Base-by-base conservation (phyloP, 2,797 vertebrate genomes). In the Rhyacichthys aspro region DNA sequence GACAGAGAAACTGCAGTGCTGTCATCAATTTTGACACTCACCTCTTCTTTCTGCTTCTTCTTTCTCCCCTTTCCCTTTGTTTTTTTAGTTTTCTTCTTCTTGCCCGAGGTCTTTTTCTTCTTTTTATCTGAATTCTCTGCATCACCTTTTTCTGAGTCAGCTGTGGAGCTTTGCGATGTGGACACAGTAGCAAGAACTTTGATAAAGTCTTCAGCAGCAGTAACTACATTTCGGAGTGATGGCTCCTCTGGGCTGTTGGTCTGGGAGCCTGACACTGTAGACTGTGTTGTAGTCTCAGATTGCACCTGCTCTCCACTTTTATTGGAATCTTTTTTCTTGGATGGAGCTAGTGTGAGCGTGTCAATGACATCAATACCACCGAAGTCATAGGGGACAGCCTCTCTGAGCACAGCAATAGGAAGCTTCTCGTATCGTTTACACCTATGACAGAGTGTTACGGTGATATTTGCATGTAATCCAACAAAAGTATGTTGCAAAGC, bases 351-450 rank as follows among this genome's bases (percentile, higher is more conserved):
- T 0, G 90, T 83, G 59, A 93, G 73, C 65, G 88, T 69, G 32
- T 98, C 94, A 0, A 97, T 95, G 54, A 94, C 78, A 5, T 93
- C 91, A 42, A 93, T 87, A 28, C 93, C 93, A 0, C 94, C 94
- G 0, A 92, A 96, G 52, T 96, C 93, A 0, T 96, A 97, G 0
- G 94, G 90, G 62, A 93, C 81, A 0, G 95, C 94, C 28, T 96
- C 92, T 72, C 60, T 88, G 19, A 93, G 67, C 71, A 95, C 92
- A 0, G 97, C 95, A 1, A 95, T 17, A 0, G 93, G 93, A 46
- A 94, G 56, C n/a, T 87, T 94, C 68, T 94, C 93, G 28, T 95
- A 97, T 3, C 70, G 86, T 82, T 91, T 94, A 81, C 95, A 97
- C 91, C 98, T 98, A 23, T 0, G 6, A 69, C 37, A 28, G 17